These are phyloP conservation scores for Philereme vetulata DNA, from an alignment of 2,888 invertebrate genomes.

Conservation along the genomic window DNA sequence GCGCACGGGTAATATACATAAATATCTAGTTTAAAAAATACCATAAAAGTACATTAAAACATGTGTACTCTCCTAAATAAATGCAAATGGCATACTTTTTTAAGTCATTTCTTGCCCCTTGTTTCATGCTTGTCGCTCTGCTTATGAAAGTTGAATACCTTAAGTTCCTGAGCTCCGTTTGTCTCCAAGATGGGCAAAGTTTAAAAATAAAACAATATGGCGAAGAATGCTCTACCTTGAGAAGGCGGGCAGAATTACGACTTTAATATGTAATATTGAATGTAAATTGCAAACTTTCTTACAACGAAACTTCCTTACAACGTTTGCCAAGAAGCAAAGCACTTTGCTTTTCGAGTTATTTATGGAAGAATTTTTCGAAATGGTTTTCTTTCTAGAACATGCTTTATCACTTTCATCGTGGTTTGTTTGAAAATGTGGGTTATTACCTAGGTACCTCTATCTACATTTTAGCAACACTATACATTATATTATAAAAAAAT, in stretches of 20 bases:
- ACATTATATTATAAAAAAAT: no score
- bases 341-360: neutral
- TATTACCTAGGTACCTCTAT: no score
- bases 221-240: constrained; percentile 15
- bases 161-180: constrained; percentile 26
- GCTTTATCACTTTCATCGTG: no score
- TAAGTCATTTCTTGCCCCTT: no score
- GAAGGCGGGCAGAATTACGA: constrained; percentile 5
- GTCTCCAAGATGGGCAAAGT: constrained; percentile 32
- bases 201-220: constrained; percentile 38
- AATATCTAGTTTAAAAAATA: no score
- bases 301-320: constrained; percentile 3
- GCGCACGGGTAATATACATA: no score
- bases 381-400: neutral
- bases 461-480: no score
- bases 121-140: constrained; percentile 9
- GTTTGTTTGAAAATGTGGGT: no score
- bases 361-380: neutral
- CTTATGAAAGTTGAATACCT: neutral
- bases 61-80: no score
- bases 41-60: no score
- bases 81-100: no score
- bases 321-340: constrained; percentile 3
- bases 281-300: constrained; percentile 15
- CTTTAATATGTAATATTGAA: constrained; percentile 16